These are phyloP conservation scores for Lordiphosa collinella DNA, from an alignment of 1,140 invertebrate species.

Conservation along the genomic window DNA sequence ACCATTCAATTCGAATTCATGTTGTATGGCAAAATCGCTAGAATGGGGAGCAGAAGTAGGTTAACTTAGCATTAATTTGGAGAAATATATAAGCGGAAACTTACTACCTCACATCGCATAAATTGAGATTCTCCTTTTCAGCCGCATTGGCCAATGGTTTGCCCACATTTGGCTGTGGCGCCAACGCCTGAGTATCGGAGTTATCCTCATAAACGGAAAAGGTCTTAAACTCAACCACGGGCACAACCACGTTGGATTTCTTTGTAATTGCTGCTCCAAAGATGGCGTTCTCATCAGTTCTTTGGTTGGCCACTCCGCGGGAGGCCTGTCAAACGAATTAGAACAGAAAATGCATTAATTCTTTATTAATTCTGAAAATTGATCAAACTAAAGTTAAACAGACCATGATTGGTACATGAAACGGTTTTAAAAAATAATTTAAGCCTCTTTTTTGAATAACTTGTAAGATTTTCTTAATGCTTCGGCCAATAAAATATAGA, in stretches of 20 bases:
- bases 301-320: slow-evolving; percentile 43
- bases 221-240: slow-evolving; percentile 84
- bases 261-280: slow-evolving; percentile 36
- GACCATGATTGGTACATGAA: too few species aligned
- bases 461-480: too few species aligned
- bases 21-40: slow-evolving; percentile 13
- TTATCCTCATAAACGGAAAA: slow-evolving; percentile 88
- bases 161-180: neutral
- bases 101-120: slow-evolving; percentile 31
- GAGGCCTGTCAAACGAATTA: slow-evolving; percentile 30
- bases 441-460: too few species aligned
- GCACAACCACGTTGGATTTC: slow-evolving; percentile 57
- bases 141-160: slow-evolving; percentile 10
- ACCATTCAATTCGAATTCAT: slow-evolving; percentile 32
- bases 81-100: neutral
- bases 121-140: slow-evolving; percentile 58
- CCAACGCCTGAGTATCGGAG: slow-evolving; percentile 46
- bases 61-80: too few species aligned
- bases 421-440: too few species aligned
- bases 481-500: too few species aligned
- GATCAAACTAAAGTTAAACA: too few species aligned
- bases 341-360: too few species aligned
- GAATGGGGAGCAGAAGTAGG: neutral
- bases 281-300: slow-evolving; percentile 37
- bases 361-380: too few species aligned